Base-by-base conservation (phyloP, 2,888 invertebrate species). In the Microchrysa polita region DNA sequence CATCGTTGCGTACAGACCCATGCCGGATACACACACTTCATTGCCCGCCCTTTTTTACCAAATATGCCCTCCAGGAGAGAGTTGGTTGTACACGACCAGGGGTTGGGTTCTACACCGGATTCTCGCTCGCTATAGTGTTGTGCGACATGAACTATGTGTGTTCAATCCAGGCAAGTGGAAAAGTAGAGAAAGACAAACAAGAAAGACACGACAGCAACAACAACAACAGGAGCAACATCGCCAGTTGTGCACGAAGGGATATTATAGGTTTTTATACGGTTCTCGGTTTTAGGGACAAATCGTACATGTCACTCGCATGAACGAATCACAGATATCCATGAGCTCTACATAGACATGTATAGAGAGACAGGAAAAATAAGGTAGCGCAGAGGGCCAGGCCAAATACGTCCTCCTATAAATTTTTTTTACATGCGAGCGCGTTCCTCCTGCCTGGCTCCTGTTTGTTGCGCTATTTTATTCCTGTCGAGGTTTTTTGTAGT, bases 241-340 rank as follows among this genome's bases (percentile, higher is more conserved):
- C n/a, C n/a, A 34, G 27, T 34, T 34, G n/a, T n/a, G 27, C 27
- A 34, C 7, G 27, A 7, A 34, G 27, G 27, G 27, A 34, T 34
- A 34, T 7, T n/a, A 34, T 7, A 34, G 4, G 27, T 34, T 34
- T n/a, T n/a, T 34, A 34, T 34, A 34, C 27, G 27, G 27, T 34
- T n/a, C 42, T 48, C 10, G 48, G 48, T 12, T 48, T n/a, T 48
- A 48, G 27, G n/a, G 10, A 61, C 40, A 27, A 61, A 20, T 65
- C 18, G 65, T 48, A 48, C 23, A 65, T 65, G 65, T 65, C 65
- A 65, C 44, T 65, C 65, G 42, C 42, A 44, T 65, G 65, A 65
- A 65, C 65, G 65, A 65, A 34, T 34, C 27, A 34, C 27, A 34
- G 27, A 34, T 34, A 34, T 34, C 27, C 4, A 7, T 2, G 4